A percentile compares a stretch with the other conserved stretches of the same genome.
phyloP scores from a whole-genome alignment of 2,888 invertebrate genomes.

The Aricia artaxerxes region DNA sequence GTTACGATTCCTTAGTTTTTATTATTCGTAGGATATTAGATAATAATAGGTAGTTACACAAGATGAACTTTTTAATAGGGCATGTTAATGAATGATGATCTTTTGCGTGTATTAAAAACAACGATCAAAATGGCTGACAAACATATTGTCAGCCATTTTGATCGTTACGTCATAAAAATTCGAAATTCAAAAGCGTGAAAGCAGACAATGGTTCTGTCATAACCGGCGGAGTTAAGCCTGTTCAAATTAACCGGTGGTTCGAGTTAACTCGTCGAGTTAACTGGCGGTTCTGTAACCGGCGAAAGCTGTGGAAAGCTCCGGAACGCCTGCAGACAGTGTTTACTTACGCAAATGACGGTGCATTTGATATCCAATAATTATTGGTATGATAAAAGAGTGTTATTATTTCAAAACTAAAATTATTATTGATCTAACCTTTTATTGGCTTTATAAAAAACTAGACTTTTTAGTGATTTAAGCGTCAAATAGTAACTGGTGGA shows the following conservation, averaged over 20 bases:
- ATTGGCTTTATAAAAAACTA: no score
- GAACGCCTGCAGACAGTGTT: slow-evolving; percentile 1
- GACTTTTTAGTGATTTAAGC: no score
- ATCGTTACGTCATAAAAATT: not conserved
- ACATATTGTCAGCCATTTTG: slow-evolving; percentile 6
- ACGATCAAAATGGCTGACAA: no score
- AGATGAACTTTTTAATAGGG: no score
- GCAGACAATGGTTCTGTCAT: slow-evolving; percentile 7
- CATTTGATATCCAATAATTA: not conserved
- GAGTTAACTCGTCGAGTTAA: not conserved
- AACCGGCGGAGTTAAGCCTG: not conserved
- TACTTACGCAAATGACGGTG: not conserved
- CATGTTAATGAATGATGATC: no score
- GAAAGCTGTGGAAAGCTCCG: slow-evolving; percentile 19
- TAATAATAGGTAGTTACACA: no score
- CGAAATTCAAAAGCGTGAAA: slow-evolving; percentile 21
- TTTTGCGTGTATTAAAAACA: not conserved
- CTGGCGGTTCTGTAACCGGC: not conserved
- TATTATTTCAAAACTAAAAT: no score
- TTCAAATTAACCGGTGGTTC: not conserved
- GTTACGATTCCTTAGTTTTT: no score
- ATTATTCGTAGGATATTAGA: no score
- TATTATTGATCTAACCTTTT: no score
- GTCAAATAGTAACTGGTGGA: no score
- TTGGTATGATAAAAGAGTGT: not conserved